phyloP scores from a whole-genome alignment of 2,888 invertebrate genomes.

The Sialis fuliginosa region DNA sequence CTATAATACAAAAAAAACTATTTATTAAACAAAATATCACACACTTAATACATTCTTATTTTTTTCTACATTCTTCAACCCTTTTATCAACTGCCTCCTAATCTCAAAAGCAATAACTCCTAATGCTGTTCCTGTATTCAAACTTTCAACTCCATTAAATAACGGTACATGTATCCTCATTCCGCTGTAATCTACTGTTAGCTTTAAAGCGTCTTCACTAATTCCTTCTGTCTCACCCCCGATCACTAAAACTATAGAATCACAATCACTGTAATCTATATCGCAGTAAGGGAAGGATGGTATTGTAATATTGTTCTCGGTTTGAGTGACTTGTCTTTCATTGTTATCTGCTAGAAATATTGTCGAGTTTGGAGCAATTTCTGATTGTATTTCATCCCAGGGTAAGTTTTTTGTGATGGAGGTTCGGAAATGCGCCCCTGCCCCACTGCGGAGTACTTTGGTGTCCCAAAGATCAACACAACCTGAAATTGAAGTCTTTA shows the following conservation, averaged over 20 bases:
- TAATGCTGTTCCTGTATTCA: slow-evolving; percentile 70
- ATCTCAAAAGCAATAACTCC: slow-evolving; percentile 76
- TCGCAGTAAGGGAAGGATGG: slow-evolving; percentile 45
- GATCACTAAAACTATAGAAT: slow-evolving; percentile 50
- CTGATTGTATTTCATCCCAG: slow-evolving; percentile 41
- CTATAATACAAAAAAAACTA: no score
- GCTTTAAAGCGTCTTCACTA: slow-evolving; percentile 50
- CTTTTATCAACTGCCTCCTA: slow-evolving; percentile 33
- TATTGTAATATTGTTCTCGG: slow-evolving; percentile 18
- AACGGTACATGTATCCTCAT: slow-evolving; percentile 63
- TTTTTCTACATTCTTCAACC: background rate
- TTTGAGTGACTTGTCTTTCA: slow-evolving; percentile 11
- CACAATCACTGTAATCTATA: slow-evolving; percentile 31
- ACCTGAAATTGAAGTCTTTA: slow-evolving; percentile 30
- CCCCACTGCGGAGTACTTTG: slow-evolving; percentile 69
- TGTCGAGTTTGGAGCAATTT: slow-evolving; percentile 30
- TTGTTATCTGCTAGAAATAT: slow-evolving; percentile 55
- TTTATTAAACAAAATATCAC: background rate
- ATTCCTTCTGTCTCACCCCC: slow-evolving; percentile 84
- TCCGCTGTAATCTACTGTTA: slow-evolving; percentile 39
- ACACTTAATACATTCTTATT: background rate
- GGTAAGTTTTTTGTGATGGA: slow-evolving; percentile 43
- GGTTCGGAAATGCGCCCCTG: slow-evolving; percentile 72
- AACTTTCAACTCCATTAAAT: slow-evolving; percentile 56
- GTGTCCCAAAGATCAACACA: slow-evolving; percentile 82